Conservation (phyloP, 1,140 invertebrate genomes). For the Grapholita molesta region DNA sequence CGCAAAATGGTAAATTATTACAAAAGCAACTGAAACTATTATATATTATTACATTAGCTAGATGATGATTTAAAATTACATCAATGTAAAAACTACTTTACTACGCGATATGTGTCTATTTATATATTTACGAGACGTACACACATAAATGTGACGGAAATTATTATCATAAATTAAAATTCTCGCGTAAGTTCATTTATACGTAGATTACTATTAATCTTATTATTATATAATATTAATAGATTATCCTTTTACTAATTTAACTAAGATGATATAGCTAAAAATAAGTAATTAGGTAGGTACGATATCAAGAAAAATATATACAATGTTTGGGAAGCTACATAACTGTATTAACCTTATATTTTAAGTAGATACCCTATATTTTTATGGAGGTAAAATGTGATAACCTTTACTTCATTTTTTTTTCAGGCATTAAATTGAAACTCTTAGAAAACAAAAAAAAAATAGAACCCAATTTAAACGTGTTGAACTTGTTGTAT, state of each 20-base stretch:
- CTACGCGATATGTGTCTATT: background rate
- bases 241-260: no score
- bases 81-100: background rate
- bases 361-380: constrained; percentile 3
- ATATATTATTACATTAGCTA: no score
- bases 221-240: background rate
- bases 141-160: background rate
- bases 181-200: background rate
- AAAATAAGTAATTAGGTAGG: no score
- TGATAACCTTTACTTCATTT: background rate
- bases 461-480: background rate
- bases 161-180: background rate
- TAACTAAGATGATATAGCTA: no score
- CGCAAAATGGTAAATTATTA: no score
- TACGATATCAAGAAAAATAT: no score
- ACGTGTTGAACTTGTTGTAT: background rate
- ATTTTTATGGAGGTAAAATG: background rate
- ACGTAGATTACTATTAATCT: background rate
- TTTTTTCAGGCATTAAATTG: background rate
- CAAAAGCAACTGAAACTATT: no score
- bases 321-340: background rate
- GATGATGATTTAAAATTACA: no score
- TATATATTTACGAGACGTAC: background rate
- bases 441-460: background rate
- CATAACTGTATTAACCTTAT: background rate